Percentiles rank a stretch among this genome's conserved stretches.
Evolutionary conservation across 2,888 invertebrate genomes (phyloP).

Genomic region (Xylocampa areola): DNA sequence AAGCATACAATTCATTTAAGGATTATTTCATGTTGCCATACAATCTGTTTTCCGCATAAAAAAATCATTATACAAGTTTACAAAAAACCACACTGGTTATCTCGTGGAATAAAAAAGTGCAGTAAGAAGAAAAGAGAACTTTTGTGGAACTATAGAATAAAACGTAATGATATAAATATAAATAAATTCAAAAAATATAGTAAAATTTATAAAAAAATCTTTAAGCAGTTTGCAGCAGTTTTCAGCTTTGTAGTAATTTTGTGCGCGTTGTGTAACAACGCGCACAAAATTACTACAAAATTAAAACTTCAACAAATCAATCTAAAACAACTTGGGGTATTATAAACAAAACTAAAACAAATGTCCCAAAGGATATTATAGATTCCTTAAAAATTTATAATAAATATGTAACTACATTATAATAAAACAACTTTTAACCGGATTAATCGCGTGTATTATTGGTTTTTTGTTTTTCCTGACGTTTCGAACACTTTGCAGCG

Average conservation of each 20-base stretch:
- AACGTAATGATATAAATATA: not conserved
- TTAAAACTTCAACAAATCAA: constrained; percentile 4
- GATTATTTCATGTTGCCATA: too few relatives aligned
- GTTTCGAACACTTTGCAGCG: too few relatives aligned
- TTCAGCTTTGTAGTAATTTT: constrained; percentile 2
- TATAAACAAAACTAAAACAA: constrained; percentile 1
- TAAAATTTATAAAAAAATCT: constrained; percentile 7
- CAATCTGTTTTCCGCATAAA: constrained; percentile 3
- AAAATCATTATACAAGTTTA: constrained; percentile 1
- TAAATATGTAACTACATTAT: not conserved
- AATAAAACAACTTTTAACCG: too few relatives aligned
- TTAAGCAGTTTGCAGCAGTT: constrained; percentile 3
- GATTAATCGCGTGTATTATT: too few relatives aligned
- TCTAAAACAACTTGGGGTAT: too few relatives aligned
- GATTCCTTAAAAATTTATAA: not conserved
- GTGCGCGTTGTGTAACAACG: not conserved
- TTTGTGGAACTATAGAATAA: constrained; percentile 1
- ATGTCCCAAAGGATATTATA: constrained; percentile 4
- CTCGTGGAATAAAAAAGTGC: not conserved
- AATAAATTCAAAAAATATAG: constrained; percentile 1
- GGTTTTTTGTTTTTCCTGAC: too few relatives aligned
- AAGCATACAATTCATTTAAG: too few relatives aligned
- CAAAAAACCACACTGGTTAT: constrained; percentile 3
- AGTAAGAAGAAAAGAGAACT: not conserved
- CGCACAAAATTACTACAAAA: constrained; percentile 9